Conservation (phyloP, 2,797 vertebrate species). For the Micropoecilia bifurca region DNA sequence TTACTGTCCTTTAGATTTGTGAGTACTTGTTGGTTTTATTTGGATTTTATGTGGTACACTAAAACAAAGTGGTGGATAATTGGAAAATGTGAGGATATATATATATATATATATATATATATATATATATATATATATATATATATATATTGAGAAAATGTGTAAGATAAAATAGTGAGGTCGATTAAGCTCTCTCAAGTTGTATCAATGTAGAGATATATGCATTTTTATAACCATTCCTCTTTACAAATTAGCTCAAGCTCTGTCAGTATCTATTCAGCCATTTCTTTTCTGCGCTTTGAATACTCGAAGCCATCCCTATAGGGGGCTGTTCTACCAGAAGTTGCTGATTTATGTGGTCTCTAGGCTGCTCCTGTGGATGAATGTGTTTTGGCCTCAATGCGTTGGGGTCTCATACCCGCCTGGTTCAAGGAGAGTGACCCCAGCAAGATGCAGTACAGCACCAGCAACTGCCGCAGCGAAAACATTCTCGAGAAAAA, state of each 20-base stretch:
- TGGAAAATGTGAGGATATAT: neutral
- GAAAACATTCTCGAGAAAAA: conserved; percentile 91
- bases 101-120: no score
- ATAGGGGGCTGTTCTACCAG: neutral
- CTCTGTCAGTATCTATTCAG: neutral
- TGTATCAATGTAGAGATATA: neutral
- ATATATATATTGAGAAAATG: no score
- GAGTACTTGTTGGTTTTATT: neutral
- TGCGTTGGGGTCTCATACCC: conserved; percentile 96
- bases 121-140: no score
- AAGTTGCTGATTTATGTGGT: neutral
- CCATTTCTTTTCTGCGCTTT: neutral
- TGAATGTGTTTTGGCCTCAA: conserved; percentile 87
- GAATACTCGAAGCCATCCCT: neutral
- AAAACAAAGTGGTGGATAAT: neutral
- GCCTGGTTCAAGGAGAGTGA: conserved; percentile 91
- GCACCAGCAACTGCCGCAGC: conserved; percentile 93
- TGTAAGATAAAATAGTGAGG: no score
- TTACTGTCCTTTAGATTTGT: neutral
- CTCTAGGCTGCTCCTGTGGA: conserved; percentile 87
- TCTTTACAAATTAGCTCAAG: neutral
- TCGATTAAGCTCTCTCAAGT: no score
- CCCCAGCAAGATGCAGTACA: conserved; percentile 91
- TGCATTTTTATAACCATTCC: neutral
- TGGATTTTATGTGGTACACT: neutral